phyloP scores from a whole-genome alignment of 2,888 invertebrate species.

The Habroteleia sp. region DNA sequence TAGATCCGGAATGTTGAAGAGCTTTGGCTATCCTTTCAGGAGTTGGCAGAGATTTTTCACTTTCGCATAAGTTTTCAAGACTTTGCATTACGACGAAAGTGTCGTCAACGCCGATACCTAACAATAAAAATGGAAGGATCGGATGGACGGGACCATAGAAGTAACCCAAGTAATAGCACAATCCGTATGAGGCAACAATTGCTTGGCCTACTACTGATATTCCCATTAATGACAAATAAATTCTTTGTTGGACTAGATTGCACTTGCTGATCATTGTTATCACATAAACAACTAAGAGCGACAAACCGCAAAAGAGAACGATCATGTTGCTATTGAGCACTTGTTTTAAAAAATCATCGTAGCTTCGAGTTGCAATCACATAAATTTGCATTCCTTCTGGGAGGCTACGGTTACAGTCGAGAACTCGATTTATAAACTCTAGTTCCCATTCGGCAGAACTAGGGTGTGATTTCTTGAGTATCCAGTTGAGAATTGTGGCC shows the following conservation, averaged over 20 bases:
- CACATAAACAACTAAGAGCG: conserved; percentile 78
- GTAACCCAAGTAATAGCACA: conserved; percentile 78
- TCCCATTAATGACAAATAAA: conserved; percentile 76
- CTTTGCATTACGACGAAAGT: conserved; percentile 81
- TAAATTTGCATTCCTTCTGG: conserved; percentile 75
- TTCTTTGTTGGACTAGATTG: conserved; percentile 77
- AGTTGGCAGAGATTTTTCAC: conserved; percentile 69
- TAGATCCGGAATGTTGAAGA: conserved; percentile 79
- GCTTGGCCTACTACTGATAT: conserved; percentile 79
- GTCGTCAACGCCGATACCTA: conserved; percentile 81
- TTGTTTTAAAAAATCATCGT: conserved; percentile 75
- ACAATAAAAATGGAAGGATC: conserved; percentile 79
- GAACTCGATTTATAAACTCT: conserved; percentile 72
- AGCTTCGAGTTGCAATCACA: conserved; percentile 76
- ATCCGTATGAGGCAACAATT: conserved; percentile 77
- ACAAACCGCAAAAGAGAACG: conserved; percentile 76
- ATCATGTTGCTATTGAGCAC: conserved; percentile 77
- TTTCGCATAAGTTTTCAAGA: conserved; percentile 72
- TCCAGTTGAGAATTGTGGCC: conserved; percentile 77
- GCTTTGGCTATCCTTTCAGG: conserved; percentile 77
- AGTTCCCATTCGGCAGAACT: conserved; percentile 75
- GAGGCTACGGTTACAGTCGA: conserved; percentile 71
- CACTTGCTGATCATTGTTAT: conserved; percentile 78
- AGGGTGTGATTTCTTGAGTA: conserved; percentile 73
- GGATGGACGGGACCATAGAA: conserved; percentile 80